Evolutionary conservation across 2,888 invertebrate genomes (phyloP), one percentile per base, ranked within the genome.

Genomic region (Eupithecia insigniata): DNA sequence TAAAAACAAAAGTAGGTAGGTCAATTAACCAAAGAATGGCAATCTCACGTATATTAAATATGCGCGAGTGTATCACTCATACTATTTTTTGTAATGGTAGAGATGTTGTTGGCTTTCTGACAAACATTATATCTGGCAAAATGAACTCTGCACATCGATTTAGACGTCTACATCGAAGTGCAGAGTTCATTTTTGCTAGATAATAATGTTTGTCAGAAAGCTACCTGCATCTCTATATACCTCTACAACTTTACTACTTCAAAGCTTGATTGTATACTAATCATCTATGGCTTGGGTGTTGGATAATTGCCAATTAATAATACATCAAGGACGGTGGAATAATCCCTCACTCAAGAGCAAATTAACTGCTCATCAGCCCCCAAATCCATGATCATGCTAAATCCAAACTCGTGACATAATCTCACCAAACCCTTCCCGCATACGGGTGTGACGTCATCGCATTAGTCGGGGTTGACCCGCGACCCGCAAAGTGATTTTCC

Each of bases 391-490:
- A 26, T 65, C 67, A 70, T 65, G 67, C 70, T 70, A 73, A 73
- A 73, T 67, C 67, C 51, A 55, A 36, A 61, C 28, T 60, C 46
- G 71, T 69, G 69, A 58, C 69, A 70, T 65, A 71, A 74, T 75
- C 72, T 70, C 62, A 64, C 62, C 66, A 67, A 77, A 74, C 72
- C 76, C 73, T 76, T 76, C 74, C 72, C 74, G 74, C 68, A 75
- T 71, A 51, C 65, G 74, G 70, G 72, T 34, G 75, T 87, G 87
- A 88, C 88, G 88, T 87, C 88, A 88, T 79, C 80, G 80, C 85
- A 84, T 86, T 87, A 86, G 84, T 81, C 73, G 79, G 79, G 84
- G 85, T 83, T 85, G 85, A 84, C 85, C 86, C 81, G 79, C 81
- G 83, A 80, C 81, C 85, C 81, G 78, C 79, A 72, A 79, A 78